Percentiles rank a stretch among this genome's conserved stretches.
Evolutionary conservation across 2,888 invertebrate genomes (phyloP).

Genomic region (Acrocyrtus sp.): DNA sequence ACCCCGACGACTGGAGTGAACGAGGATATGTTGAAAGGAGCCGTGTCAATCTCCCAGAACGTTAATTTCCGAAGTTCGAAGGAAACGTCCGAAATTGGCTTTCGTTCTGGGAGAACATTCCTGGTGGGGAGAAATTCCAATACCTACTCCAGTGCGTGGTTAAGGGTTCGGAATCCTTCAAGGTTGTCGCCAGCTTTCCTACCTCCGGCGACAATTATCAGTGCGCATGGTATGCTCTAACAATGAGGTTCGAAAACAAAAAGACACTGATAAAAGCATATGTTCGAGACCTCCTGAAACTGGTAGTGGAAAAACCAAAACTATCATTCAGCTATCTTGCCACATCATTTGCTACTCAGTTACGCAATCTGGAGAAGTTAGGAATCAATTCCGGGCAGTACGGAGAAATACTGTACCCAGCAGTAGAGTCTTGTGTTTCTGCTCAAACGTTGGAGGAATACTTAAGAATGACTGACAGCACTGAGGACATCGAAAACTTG

Average conservation of each 20-base stretch:
- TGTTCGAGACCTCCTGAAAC: neutral
- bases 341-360: neutral
- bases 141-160: neutral
- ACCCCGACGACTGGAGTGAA: too few species aligned
- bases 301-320: neutral
- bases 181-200: neutral
- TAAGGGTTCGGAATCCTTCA: neutral
- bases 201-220: neutral
- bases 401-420: neutral
- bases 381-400: neutral
- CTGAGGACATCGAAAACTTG: too few species aligned
- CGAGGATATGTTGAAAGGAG: too few species aligned
- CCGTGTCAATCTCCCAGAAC: too few species aligned
- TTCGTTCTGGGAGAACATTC: too few species aligned
- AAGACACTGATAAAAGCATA: neutral
- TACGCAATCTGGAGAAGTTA: neutral
- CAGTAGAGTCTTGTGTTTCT: neutral
- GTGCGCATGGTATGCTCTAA: neutral
- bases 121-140: too few species aligned
- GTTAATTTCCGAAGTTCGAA: too few species aligned
- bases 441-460: neutral
- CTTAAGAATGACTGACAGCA: too few species aligned
- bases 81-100: too few species aligned
- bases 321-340: neutral
- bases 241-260: neutral